Base-by-base conservation (phyloP, 2,888 invertebrate genomes). In the Rhaphigaster nebulosa region DNA sequence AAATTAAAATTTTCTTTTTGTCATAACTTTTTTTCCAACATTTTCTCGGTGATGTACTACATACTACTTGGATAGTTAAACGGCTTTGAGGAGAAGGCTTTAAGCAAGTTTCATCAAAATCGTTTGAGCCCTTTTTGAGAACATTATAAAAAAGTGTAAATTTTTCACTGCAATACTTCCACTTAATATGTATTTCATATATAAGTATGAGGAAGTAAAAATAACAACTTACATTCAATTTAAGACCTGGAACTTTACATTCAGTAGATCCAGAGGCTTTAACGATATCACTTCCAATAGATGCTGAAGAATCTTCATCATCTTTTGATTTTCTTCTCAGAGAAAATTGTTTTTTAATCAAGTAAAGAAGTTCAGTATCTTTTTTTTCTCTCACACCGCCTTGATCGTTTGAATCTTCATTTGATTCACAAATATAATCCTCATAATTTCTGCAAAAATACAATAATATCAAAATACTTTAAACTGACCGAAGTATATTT, bases 181-280 rank as follows among this genome's bases (percentile, higher is more conserved):
- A n/a, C n/a, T n/a, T n/a, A n/a, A n/a, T n/a, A n/a, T n/a, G n/a
- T n/a, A n/a, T n/a, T n/a, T n/a, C n/a, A n/a, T n/a, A n/a, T n/a
- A n/a, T n/a, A n/a, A n/a, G n/a, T n/a, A n/a, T n/a, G n/a, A n/a
- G n/a, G n/a, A n/a, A n/a, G n/a, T n/a, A 80, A 41, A 12, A 13
- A 80, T n/a, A 84, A 50, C 45, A 29, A 45, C 93, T 93, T 92
- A 94, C 94, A 92, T 95, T 94, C 65, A 97, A 94, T 88, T 96
- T 96, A 23, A 98, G 94, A 4, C 98, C 97, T 91, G 95, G 95
- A 10, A 98, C 96, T 95, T 98, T 98, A 15, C 94, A 95, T 54
- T 95, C 95, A 0, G 97, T 97, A 92, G 96, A 95, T 54, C 96
- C 95, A 4, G 98, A 96, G 12, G 97, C 96, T 93, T 95, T 95